phyloP scores from a whole-genome alignment of 2,113 vertebrate species.

The Hypanus sabinus region DNA sequence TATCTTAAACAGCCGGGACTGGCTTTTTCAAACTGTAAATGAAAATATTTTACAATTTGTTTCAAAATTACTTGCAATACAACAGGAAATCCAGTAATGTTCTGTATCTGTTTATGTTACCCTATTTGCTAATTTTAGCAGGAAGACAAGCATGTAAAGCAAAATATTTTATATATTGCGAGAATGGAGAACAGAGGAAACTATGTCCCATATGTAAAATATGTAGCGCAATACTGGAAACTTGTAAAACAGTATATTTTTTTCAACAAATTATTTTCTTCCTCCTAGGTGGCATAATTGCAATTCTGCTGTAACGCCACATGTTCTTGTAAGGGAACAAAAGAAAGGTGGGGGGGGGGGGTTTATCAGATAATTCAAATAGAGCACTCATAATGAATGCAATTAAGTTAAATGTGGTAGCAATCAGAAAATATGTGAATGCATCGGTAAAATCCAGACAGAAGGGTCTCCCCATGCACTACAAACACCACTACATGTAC shows the following conservation, averaged over 20 bases:
- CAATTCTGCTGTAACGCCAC: neutral
- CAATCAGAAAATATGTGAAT: neutral
- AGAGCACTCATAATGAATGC: neutral
- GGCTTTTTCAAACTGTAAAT: neutral
- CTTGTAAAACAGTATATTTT: neutral
- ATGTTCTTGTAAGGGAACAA: neutral
- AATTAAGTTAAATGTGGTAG: neutral
- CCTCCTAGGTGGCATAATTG: neutral
- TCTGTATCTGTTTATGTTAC: neutral
- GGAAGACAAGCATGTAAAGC: neutral
- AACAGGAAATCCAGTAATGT: neutral
- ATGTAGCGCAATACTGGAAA: neutral
- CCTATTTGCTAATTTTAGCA: neutral
- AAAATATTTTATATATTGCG: neutral
- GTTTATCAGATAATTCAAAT: neutral
- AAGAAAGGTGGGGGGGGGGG: neutral
- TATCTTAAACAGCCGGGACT: neutral
- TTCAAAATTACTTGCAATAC: neutral
- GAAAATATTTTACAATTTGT: neutral
- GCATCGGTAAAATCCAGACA: neutral
- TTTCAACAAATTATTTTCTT: neutral
- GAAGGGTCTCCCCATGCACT: neutral
- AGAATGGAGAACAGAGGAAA: neutral
- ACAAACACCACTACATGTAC: neutral
- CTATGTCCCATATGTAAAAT: neutral